These are phyloP conservation scores for Leptodactylus fallax DNA, from an alignment of 2,797 vertebrate genomes.

Conservation along the genomic window DNA sequence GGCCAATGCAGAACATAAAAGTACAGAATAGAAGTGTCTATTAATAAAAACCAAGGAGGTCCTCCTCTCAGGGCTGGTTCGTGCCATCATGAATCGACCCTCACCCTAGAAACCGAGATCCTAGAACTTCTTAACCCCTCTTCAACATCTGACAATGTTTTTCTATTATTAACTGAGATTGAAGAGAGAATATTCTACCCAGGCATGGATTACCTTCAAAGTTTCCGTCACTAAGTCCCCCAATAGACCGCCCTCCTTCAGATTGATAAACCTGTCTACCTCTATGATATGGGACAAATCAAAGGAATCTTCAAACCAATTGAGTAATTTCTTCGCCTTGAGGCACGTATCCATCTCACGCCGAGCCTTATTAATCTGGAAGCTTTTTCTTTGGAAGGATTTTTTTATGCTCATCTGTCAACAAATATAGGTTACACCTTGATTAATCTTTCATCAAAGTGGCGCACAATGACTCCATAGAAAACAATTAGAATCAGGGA, in stretches of 20 bases:
- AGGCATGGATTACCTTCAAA: background rate
- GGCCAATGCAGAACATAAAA: background rate
- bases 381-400: slow-evolving; percentile 3
- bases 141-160: background rate
- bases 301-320: slow-evolving; percentile 9
- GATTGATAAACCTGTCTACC: background rate
- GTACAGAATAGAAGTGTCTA: too few species aligned
- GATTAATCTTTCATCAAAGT: slow-evolving; percentile 60
- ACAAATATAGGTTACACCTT: slow-evolving; percentile 48
- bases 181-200: background rate
- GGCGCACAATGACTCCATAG: slow-evolving; percentile 27
- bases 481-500: slow-evolving; percentile 51
- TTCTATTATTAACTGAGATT: background rate
- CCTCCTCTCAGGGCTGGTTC: too few species aligned
- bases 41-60: too few species aligned
- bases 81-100: too few species aligned
- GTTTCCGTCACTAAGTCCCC: background rate
- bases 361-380: slow-evolving; percentile 13
- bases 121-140: background rate
- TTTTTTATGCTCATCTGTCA: slow-evolving; percentile 47
- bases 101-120: too few species aligned
- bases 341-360: background rate
- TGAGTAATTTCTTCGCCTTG: slow-evolving; percentile 15
- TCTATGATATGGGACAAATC: background rate
- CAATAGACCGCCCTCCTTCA: background rate